A percentile compares a stretch with the other conserved stretches of the same genome.
Conservation (phyloP, 2,113 vertebrate genomes). For the Thryonomys swinderianus region DNA sequence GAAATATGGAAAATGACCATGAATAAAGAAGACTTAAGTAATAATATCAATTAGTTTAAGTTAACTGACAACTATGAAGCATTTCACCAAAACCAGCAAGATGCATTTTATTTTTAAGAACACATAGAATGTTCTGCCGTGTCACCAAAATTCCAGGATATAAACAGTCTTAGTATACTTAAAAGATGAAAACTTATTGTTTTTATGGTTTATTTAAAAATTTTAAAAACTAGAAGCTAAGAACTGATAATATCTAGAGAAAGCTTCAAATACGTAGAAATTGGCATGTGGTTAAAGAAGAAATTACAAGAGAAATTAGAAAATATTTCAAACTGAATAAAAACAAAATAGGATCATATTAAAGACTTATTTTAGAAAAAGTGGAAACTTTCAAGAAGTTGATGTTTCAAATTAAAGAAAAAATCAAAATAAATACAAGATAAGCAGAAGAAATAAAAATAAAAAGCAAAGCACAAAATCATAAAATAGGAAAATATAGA, state of each 20-base stretch:
- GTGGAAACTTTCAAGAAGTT: neutral
- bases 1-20: neutral
- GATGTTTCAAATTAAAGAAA: neutral
- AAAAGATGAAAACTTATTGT: neutral
- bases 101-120: neutral
- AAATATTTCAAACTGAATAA: constrained; percentile 24
- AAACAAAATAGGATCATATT: neutral
- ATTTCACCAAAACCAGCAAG: neutral
- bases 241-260: neutral
- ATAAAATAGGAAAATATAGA: neutral
- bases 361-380: neutral
- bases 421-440: constrained; percentile 12
- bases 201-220: neutral
- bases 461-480: neutral
- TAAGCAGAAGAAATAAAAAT: neutral
- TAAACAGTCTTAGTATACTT: neutral
- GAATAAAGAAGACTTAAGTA: neutral
- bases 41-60: neutral
- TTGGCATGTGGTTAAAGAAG: neutral
- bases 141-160: neutral
- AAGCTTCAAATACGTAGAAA: neutral
- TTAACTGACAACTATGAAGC: neutral
- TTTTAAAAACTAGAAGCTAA: neutral
- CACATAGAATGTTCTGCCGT: neutral
- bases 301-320: neutral